phyloP scores from a whole-genome alignment of 2,113 vertebrate genomes.

The Tachuris rubrigastra region DNA sequence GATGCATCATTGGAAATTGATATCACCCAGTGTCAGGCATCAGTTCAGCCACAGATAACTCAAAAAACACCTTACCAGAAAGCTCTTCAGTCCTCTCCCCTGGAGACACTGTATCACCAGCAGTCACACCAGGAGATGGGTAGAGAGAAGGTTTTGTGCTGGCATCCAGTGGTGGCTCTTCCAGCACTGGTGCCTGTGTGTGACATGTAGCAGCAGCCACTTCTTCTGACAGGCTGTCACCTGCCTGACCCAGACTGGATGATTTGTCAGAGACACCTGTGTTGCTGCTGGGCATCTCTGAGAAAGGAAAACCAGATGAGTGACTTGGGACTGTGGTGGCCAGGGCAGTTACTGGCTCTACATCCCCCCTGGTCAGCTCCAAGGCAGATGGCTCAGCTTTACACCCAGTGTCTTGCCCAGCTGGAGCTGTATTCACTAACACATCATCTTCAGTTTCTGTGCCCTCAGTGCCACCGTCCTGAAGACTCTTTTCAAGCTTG shows the following conservation, averaged over 20 bases:
- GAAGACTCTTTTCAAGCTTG: not conserved
- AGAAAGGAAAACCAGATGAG: not conserved
- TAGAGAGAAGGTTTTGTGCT: not conserved
- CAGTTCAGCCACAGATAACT: not conserved
- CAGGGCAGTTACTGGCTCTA: not conserved
- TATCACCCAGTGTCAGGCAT: too few species aligned
- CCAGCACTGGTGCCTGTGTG: not conserved
- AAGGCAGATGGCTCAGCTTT: not conserved
- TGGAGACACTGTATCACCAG: not conserved
- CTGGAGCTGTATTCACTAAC: not conserved
- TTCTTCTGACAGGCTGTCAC: not conserved
- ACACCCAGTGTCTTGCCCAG: not conserved
- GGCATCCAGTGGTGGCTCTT: not conserved
- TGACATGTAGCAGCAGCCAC: not conserved
- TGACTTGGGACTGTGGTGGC: fast-evolving
- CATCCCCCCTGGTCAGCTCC: not conserved
- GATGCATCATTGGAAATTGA: not conserved
- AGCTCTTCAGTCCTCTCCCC: not conserved
- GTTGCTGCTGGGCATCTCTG: not conserved
- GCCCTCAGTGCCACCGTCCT: not conserved
- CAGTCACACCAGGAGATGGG: not conserved
- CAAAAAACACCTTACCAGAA: slow-evolving; percentile 5
- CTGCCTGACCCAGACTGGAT: not conserved
- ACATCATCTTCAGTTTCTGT: not conserved
- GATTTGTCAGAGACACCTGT: not conserved